Conservation (phyloP, 2,888 invertebrate genomes). For the Rugalucina vietnamica region DNA sequence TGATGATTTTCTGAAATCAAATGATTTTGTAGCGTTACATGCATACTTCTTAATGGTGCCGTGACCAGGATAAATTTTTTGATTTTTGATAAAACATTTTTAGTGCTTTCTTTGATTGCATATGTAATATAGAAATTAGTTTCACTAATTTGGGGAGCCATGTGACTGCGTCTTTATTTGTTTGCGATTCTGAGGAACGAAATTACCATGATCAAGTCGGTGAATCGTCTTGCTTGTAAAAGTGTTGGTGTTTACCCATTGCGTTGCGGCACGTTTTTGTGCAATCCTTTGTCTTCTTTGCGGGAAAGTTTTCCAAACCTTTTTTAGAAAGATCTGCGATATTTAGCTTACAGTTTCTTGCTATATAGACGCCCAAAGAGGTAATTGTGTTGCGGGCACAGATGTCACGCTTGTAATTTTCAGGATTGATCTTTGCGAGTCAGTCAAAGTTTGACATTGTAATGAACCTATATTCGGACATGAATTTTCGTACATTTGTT, state of each 20-base stretch:
- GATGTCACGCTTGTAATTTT: not conserved
- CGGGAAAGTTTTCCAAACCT: not conserved
- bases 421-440: not conserved
- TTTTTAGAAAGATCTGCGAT: not conserved
- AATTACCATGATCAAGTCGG: too few relatives aligned
- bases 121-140: too few relatives aligned
- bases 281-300: too few relatives aligned
- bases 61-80: slow-evolving; percentile 4
- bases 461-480: not conserved
- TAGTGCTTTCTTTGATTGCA: not conserved
- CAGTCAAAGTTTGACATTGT: not conserved
- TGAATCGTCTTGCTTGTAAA: too few relatives aligned
- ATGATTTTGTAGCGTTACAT: too few relatives aligned
- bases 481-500: not conserved
- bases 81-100: not conserved
- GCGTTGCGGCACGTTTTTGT: not conserved
- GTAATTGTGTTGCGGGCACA: not conserved
- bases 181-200: too few relatives aligned
- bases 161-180: too few relatives aligned
- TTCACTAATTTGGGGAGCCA: too few relatives aligned
- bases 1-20: too few relatives aligned
- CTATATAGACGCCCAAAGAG: not conserved
- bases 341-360: not conserved
- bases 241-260: not conserved
- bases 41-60: not conserved